These are phyloP conservation scores for Loripinus fragilis DNA, from an alignment of 2,888 invertebrate species.

Conservation along the genomic window DNA sequence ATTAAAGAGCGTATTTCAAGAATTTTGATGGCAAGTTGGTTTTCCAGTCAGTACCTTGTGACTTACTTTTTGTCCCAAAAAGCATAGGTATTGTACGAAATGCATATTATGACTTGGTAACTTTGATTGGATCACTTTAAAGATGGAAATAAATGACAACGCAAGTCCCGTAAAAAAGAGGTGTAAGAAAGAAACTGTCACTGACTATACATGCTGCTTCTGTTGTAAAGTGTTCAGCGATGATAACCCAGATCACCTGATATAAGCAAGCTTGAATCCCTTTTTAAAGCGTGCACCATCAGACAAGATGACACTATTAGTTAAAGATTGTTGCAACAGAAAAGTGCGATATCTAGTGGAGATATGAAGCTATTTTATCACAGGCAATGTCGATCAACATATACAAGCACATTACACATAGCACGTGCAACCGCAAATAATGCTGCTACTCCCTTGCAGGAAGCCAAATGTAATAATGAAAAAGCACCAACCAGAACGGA, in stretches of 20 bases:
- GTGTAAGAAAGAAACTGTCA: too few species aligned
- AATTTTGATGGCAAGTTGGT: too few species aligned
- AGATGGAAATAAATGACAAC: too few species aligned
- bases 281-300: background rate
- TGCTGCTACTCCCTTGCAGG: background rate
- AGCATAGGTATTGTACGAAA: too few species aligned
- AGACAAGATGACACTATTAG: slow-evolving; percentile 5
- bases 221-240: background rate
- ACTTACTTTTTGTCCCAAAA: too few species aligned
- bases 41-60: too few species aligned
- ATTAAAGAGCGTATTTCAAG: too few species aligned
- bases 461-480: background rate
- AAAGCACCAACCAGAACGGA: background rate
- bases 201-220: background rate
- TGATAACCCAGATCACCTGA: background rate
- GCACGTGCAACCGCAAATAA: background rate
- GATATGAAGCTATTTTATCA: background rate
- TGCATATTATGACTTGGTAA: too few species aligned
- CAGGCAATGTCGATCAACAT: slow-evolving; percentile 3
- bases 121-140: too few species aligned
- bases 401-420: background rate
- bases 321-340: background rate
- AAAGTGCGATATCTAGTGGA: background rate
- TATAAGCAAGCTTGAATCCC: background rate
- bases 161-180: too few species aligned